Conservation (phyloP, 2,888 invertebrate genomes). For the Junonia oenone region DNA sequence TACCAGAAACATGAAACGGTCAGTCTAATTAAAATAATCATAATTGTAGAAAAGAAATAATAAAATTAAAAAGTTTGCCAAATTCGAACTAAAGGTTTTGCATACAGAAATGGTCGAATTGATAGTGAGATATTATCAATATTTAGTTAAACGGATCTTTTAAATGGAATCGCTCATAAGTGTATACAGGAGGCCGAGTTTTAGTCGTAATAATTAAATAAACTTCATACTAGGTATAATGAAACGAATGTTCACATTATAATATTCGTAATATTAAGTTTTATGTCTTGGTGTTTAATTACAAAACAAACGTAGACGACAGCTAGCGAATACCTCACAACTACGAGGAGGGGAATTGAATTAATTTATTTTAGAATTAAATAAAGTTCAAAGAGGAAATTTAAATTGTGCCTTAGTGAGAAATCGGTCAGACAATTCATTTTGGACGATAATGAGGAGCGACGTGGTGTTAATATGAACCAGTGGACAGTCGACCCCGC, state of each 20-base stretch:
- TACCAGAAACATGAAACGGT: neutral
- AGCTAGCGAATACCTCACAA: conserved; percentile 32
- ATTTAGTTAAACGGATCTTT: neutral
- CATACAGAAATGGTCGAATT: neutral
- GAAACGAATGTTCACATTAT: conserved; percentile 25
- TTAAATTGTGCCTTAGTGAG: conserved; percentile 78
- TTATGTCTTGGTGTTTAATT: conserved; percentile 29
- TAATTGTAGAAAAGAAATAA: neutral
- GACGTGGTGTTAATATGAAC: conserved; percentile 19
- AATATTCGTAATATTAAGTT: conserved; percentile 22
- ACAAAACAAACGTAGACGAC: conserved; percentile 27
- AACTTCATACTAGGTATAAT: conserved; percentile 23
- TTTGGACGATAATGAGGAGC: conserved; percentile 43
- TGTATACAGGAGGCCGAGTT: conserved; percentile 7
- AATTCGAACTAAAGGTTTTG: neutral
- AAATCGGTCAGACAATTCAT: conserved; percentile 60
- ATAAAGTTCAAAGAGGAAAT: conserved; percentile 74
- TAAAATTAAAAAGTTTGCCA: conserved; percentile 1
- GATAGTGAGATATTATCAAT: neutral
- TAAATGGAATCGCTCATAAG: conserved; percentile 9
- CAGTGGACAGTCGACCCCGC: conserved; percentile 3
- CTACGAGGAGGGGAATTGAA: conserved; percentile 52
- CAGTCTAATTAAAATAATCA: neutral
- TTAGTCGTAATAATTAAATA: conserved; percentile 20
- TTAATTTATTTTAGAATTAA: conserved; percentile 64